Evolutionary conservation across 2,888 invertebrate species (phyloP).

Genomic region (Sesia bembeciformis): DNA sequence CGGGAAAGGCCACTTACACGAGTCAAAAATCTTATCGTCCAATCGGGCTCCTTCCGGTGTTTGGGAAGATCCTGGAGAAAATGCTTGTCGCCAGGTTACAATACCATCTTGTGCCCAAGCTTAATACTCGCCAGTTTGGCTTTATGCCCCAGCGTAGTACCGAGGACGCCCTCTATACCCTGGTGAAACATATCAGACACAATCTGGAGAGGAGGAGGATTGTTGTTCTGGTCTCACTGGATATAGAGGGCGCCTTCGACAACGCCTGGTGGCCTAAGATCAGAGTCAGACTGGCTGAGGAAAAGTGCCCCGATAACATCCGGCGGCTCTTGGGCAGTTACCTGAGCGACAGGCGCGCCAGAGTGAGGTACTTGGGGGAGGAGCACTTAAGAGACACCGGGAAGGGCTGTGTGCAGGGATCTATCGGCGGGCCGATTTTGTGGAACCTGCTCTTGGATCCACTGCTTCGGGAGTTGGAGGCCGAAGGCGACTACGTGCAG

Average conservation of each 20-base stretch:
- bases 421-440: neutral
- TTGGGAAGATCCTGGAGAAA: neutral
- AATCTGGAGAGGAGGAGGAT: neutral
- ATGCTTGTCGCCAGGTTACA: neutral
- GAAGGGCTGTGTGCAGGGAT: slow-evolving; percentile 2
- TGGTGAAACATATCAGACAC: neutral
- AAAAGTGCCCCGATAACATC: slow-evolving; percentile 1
- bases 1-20: neutral
- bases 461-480: neutral
- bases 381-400: neutral
- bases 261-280: slow-evolving; percentile 13
- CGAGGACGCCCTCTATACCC: slow-evolving; percentile 2
- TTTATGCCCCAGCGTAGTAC: neutral
- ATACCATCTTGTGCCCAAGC: neutral
- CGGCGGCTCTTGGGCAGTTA: neutral
- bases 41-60: neutral
- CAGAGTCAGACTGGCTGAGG: slow-evolving; percentile 1
- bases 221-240: neutral
- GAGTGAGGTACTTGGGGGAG: neutral
- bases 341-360: neutral
- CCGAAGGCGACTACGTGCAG: neutral
- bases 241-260: neutral
- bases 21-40: neutral
- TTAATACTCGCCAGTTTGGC: neutral
- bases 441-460: neutral